phyloP scores from a whole-genome alignment of 2,113 vertebrate species.

The Piaya cayana region DNA sequence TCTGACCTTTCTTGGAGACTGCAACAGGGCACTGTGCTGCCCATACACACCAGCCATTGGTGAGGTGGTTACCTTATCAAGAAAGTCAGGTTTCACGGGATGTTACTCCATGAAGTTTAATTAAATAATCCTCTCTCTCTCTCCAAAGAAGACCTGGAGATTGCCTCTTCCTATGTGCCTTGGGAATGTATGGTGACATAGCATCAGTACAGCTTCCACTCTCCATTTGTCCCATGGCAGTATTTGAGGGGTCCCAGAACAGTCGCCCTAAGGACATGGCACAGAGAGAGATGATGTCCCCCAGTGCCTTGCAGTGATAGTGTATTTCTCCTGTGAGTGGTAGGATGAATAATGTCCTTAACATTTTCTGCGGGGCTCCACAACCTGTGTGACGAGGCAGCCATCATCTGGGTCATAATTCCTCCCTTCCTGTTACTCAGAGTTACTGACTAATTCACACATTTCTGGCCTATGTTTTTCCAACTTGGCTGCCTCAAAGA shows the following conservation, averaged over 20 bases:
- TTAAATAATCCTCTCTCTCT: not conserved
- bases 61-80: accelerated
- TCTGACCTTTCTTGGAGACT: not conserved
- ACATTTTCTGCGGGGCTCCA: accelerated
- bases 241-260: accelerated
- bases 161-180: accelerated
- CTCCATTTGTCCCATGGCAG: accelerated
- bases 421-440: slow-evolving; percentile 62
- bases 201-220: not conserved
- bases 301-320: not conserved
- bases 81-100: not conserved
- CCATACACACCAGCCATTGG: accelerated
- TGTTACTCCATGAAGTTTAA: not conserved
- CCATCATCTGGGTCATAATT: not conserved
- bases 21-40: accelerated
- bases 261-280: accelerated
- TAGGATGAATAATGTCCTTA: not conserved
- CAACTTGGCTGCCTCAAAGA: not conserved
- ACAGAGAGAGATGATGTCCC: not conserved
- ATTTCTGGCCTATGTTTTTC: not conserved
- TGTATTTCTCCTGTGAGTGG: not conserved
- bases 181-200: not conserved
- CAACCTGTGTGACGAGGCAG: not conserved
- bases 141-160: not conserved
- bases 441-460: slow-evolving; percentile 38